Conservation (phyloP, 1,140 invertebrate genomes). For the Meloidogyne hapla region DNA sequence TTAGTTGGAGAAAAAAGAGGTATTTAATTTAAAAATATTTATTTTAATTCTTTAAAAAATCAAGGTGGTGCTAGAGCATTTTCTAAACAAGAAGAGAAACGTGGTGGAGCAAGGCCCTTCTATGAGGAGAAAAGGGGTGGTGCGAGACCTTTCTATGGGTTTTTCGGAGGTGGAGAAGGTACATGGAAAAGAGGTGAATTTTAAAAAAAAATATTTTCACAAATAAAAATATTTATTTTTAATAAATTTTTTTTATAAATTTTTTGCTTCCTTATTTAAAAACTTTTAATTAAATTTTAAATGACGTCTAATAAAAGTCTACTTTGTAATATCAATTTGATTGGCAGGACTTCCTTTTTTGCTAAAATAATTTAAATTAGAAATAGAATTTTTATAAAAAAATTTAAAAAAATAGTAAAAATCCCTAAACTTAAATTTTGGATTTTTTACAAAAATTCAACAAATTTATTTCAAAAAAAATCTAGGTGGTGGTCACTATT, state of each 20-base stretch:
- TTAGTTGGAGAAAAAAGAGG: background rate
- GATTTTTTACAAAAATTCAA: too few relatives aligned
- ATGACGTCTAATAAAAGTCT: too few relatives aligned
- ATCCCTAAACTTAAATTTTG: too few relatives aligned
- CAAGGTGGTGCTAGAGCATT: slow-evolving; percentile 9
- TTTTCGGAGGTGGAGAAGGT: slow-evolving; percentile 4
- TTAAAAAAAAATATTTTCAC: too few relatives aligned
- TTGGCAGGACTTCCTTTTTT: background rate
- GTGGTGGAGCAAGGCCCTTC: slow-evolving; percentile 20
- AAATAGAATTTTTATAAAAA: background rate
- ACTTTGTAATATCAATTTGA: background rate
- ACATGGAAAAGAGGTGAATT: slow-evolving; percentile 20
- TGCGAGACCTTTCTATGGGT: slow-evolving; percentile 18
- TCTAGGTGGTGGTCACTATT: slow-evolving; percentile 7
- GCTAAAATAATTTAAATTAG: background rate
- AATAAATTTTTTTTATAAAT: background rate
- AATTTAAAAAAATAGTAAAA: too few relatives aligned
- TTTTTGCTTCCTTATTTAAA: too few relatives aligned
- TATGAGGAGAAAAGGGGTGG: slow-evolving; percentile 20
- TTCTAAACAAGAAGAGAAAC: slow-evolving; percentile 6
- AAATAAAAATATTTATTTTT: background rate
- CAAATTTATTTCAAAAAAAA: background rate
- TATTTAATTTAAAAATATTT: background rate
- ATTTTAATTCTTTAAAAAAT: background rate
- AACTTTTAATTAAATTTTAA: too few relatives aligned